Evolutionary conservation across 2,113 vertebrate genomes (phyloP).

Genomic region (Planiliza haematocheilus): DNA sequence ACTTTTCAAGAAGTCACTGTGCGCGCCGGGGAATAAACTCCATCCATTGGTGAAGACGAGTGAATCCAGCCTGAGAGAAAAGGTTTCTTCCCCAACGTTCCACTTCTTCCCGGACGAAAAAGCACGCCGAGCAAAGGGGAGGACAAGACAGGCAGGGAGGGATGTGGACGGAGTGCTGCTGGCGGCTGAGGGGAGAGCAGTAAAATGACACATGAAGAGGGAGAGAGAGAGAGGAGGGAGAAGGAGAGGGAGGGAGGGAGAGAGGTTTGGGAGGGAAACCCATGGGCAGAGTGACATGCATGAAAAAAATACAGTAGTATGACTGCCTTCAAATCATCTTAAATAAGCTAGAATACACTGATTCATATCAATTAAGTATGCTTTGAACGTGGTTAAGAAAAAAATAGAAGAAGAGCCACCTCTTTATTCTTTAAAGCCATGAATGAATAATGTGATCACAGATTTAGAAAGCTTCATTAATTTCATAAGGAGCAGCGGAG

Average conservation of each 20-base stretch:
- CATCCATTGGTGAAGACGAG: slow-evolving; percentile 95
- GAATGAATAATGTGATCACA: slow-evolving; percentile 51
- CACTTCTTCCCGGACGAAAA: slow-evolving; percentile 1
- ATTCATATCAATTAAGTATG: not conserved
- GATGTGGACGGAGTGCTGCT: slow-evolving; percentile 57
- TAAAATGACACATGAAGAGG: slow-evolving; percentile 60
- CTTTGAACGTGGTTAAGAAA: too few species aligned
- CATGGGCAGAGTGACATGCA: slow-evolving; percentile 20
- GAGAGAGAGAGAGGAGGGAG: not conserved
- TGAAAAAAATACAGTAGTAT: slow-evolving; percentile 2
- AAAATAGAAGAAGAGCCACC: not conserved
- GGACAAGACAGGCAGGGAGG: slow-evolving; percentile 40
- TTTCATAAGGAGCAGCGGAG: slow-evolving; percentile 41
- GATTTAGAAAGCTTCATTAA: slow-evolving; percentile 54
- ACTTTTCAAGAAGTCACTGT: slow-evolving; percentile 91
- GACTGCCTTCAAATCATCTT: not conserved
- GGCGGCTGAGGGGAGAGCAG: slow-evolving; percentile 56
- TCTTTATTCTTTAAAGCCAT: not conserved
- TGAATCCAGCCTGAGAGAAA: slow-evolving; percentile 90
- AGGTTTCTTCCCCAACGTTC: slow-evolving; percentile 10
- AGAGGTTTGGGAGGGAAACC: slow-evolving; percentile 49
- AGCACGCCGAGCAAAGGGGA: slow-evolving; percentile 11
- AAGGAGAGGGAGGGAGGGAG: slow-evolving; percentile 21
- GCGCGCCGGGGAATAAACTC: slow-evolving; percentile 86
- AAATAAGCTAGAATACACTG: not conserved